Conservation (phyloP, 2,888 invertebrate species). For the Drosophila robusta region DNA sequence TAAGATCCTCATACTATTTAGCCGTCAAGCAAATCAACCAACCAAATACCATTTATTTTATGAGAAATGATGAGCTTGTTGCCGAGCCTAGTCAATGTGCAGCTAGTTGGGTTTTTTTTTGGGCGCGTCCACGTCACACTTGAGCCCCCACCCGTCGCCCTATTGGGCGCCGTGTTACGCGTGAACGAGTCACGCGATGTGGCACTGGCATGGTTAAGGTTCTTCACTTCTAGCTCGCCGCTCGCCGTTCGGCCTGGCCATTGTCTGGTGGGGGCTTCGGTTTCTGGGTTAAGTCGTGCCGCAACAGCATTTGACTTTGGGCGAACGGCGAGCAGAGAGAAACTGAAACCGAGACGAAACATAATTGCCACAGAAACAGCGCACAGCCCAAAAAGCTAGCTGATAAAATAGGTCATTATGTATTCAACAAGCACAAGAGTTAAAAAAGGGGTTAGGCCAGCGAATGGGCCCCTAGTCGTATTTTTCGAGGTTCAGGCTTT, state of each 20-base stretch:
- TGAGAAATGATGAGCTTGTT: slow-evolving; percentile 51
- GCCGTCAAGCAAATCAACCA: slow-evolving; percentile 14
- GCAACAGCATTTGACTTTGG: slow-evolving; percentile 70
- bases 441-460: slow-evolving; percentile 20
- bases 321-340: slow-evolving; percentile 23
- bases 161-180: slow-evolving; percentile 48
- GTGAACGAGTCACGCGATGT: slow-evolving; percentile 75
- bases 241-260: slow-evolving; percentile 18
- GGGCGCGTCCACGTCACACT: slow-evolving; percentile 68
- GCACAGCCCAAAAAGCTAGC: slow-evolving; percentile 39
- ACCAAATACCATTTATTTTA: slow-evolving; percentile 32
- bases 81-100: slow-evolving; percentile 50
- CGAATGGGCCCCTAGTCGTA: background rate
- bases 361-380: slow-evolving; percentile 50
- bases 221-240: slow-evolving; percentile 21
- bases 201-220: slow-evolving; percentile 58
- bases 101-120: slow-evolving; percentile 31
- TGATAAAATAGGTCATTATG: slow-evolving; percentile 64
- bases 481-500: slow-evolving; percentile 1
- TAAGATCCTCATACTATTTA: slow-evolving; percentile 72
- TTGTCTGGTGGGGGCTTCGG: slow-evolving; percentile 42
- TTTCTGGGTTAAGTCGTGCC: slow-evolving; percentile 73
- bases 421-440: slow-evolving; percentile 19
- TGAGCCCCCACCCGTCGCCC: slow-evolving; percentile 32
- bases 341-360: slow-evolving; percentile 36